Base-by-base conservation (phyloP, 2,888 invertebrate species). In the Cenopis cana region DNA sequence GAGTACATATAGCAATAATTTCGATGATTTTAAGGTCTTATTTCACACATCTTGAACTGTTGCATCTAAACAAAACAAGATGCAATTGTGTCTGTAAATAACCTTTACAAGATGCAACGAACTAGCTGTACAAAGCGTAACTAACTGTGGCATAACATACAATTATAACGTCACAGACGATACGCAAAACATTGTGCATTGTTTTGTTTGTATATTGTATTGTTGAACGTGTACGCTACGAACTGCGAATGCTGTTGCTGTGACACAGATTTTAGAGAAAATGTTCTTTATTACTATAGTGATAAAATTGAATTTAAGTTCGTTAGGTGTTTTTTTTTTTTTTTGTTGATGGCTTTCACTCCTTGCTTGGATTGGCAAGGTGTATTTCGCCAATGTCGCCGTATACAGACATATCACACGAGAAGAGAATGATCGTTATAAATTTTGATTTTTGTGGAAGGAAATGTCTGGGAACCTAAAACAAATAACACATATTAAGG, bases 231-330 rank as follows among this genome's bases (percentile, higher is more conserved):
- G 41, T n/a, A 6, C 41, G 41, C 5, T 33, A 8, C 41, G 12
- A 14, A 41, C 38, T 38, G 11, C 3, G 41, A 41, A 41, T 14
- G 41, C 14, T n/a, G n/a, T n/a, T n/a, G n/a, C 14, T 3, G n/a
- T 46, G 14, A 46, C n/a, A 6, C 41, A 46, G n/a, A 6, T 46
- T 46, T 46, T 12, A 12, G n/a, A n/a, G 8, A 29, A 6, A 29
- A 29, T 14, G 8, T 0, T 6, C 54, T 55, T 29, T 29, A 55
- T 14, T 0, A 0, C 0, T 2, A 0, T 0, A 8, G 2, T 1
- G 1, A 55, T 55, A 55, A n/a, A 55, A 29, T 29, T 9, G 14
- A 54, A n/a, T 29, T 55, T 55, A 1, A 12, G 24, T 24, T 24
- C 2, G 20, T 54, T 14, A 20, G 24, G 24, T 5, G 20, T 1